Conservation (phyloP, 2,113 vertebrate genomes). For the Anguilla japonica region DNA sequence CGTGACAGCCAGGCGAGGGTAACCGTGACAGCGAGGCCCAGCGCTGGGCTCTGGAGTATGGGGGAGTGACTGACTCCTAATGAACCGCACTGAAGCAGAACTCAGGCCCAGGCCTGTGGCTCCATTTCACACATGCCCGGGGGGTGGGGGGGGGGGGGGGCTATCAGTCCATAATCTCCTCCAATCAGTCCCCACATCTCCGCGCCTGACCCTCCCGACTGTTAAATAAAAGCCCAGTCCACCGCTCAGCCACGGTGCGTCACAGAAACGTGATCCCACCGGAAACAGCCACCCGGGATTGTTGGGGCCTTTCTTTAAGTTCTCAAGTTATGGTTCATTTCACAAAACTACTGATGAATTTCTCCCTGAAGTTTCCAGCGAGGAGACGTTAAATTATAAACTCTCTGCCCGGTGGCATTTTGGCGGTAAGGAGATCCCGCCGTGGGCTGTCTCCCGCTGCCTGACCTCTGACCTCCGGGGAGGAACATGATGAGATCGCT, state of each 20-base stretch:
- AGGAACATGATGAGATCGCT: constrained; percentile 45
- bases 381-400: too few relatives aligned
- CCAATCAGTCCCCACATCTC: background rate
- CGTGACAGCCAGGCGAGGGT: too few relatives aligned
- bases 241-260: background rate
- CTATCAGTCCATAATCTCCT: background rate
- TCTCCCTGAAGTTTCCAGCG: constrained; percentile 36
- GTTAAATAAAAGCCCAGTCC: background rate
- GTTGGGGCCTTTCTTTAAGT: background rate
- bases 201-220: background rate
- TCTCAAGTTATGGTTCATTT: constrained; percentile 29
- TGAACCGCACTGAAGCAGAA: too few relatives aligned
- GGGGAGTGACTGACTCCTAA: too few relatives aligned
- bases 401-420: too few relatives aligned
- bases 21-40: too few relatives aligned
- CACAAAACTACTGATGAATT: constrained; percentile 30
- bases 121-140: background rate
- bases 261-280: background rate
- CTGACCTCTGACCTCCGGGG: constrained; percentile 57
- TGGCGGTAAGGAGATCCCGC: background rate
- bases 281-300: background rate
- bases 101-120: too few relatives aligned
- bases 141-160: background rate
- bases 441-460: constrained; percentile 54
- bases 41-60: too few relatives aligned